These are phyloP conservation scores for Eremophila alpestris DNA, from an alignment of 2,797 vertebrate genomes.

Conservation along the genomic window DNA sequence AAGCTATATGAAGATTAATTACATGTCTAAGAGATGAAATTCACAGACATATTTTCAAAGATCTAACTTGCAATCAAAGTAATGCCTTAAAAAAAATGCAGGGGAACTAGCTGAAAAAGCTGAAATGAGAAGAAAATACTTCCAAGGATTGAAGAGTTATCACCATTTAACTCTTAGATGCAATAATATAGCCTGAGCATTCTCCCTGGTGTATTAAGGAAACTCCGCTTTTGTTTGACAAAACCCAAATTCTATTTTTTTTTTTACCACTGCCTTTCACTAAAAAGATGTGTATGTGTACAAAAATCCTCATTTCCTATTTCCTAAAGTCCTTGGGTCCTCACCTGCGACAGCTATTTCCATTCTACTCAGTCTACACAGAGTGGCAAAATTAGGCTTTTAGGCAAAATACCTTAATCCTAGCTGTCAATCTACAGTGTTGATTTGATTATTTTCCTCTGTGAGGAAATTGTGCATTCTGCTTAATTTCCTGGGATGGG, in stretches of 20 bases:
- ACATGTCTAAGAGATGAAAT: conserved; percentile 55
- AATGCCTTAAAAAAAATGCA: background rate
- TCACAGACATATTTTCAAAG: conserved; percentile 68
- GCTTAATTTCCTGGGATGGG: background rate
- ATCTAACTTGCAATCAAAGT: conserved; percentile 66
- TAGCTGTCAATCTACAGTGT: background rate
- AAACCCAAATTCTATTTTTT: background rate
- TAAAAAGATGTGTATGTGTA: background rate
- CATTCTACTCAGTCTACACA: background rate
- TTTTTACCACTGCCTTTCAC: background rate
- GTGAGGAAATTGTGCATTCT: fast-evolving
- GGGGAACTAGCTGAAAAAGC: background rate
- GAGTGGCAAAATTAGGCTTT: background rate
- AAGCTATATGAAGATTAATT: conserved; percentile 77
- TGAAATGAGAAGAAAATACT: background rate
- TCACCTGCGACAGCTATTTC: background rate
- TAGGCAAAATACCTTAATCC: background rate
- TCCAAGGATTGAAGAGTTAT: background rate
- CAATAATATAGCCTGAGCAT: background rate
- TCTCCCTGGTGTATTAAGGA: background rate
- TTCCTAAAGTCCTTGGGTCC: background rate
- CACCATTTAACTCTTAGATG: background rate
- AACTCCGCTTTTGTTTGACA: background rate
- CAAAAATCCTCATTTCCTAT: background rate
- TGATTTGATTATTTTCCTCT: background rate